Conservation (phyloP, 2,797 vertebrate species). For the Enteromius treurensis region DNA sequence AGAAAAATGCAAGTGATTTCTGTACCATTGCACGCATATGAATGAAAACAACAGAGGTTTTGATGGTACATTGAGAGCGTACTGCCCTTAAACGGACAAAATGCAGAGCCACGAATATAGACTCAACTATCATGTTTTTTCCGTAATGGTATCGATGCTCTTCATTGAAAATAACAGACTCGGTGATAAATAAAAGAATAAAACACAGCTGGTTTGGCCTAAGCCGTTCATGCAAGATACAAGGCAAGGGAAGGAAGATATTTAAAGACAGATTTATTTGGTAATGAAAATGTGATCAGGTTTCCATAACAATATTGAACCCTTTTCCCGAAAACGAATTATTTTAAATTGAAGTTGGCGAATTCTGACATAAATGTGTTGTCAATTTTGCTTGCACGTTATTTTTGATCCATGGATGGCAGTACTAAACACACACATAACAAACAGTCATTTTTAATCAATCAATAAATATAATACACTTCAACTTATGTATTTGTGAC, state of each 20-base stretch:
- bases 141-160: neutral
- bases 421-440: neutral
- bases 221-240: neutral
- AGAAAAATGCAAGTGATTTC: neutral
- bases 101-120: neutral
- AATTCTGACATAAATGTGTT: neutral
- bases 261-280: neutral
- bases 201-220: slow-evolving; percentile 23
- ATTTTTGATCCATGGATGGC: neutral
- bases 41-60: neutral
- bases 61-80: slow-evolving; percentile 28
- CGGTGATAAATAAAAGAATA: slow-evolving; percentile 23
- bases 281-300: neutral
- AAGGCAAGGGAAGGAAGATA: neutral
- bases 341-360: neutral
- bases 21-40: neutral
- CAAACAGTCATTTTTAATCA: neutral
- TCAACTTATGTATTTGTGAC: neutral
- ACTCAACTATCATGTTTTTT: neutral
- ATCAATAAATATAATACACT: neutral
- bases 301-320: neutral
- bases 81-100: slow-evolving; percentile 1
- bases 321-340: neutral
- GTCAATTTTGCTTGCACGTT: neutral
- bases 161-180: slow-evolving; percentile 8